Base-by-base conservation (phyloP, 2,113 vertebrate species). In the Pithys albifrons region DNA sequence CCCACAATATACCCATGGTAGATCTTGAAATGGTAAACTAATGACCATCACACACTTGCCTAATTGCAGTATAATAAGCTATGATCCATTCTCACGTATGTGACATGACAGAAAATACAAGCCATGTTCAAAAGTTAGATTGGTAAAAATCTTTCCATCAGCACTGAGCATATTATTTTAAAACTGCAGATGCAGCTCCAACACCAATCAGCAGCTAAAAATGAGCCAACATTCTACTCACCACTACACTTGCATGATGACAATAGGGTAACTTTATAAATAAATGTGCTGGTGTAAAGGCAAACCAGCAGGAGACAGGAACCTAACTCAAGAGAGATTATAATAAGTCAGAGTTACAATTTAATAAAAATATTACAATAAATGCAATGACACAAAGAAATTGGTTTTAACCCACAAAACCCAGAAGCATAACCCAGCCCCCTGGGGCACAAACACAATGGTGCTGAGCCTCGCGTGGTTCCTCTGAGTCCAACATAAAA, bases 91-190 rank as follows among this genome's bases (percentile, higher is more conserved):
- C 95, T 93, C 85, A 77, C 64, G 91, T 64, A 64, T 73, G 62
- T 85, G 79, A 94, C 74, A 54, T 55, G 91, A 95, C 85, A 92
- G 95, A 93, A 97, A 96, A 96, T 69, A 54, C 74, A 89, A 85
- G 43, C 67, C 66, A 62, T 52, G 72, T 76, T 90, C 91, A 75
- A 92, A 97, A 92, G 69, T 41, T 67, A 89, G 71, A 59, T 65
- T 72, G 61, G 52, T 83, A 96, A 78, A 89, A 92, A 76, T 25
- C 18, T 77, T 79, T 62, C 67, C 5, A 1, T 51, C 72, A 88
- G 67, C 33, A 72, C 24, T 15, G 15, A 66, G 59, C 65, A 85
- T 35, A 27, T 31, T 79, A 64, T 73, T 82, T 95, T 79, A 90
- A 85, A 77, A 89, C 52, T 89, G 87, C 70, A 93, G 94, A 84